These are phyloP conservation scores for Thalpophila matura DNA, from an alignment of 2,888 invertebrate genomes.

Conservation along the genomic window DNA sequence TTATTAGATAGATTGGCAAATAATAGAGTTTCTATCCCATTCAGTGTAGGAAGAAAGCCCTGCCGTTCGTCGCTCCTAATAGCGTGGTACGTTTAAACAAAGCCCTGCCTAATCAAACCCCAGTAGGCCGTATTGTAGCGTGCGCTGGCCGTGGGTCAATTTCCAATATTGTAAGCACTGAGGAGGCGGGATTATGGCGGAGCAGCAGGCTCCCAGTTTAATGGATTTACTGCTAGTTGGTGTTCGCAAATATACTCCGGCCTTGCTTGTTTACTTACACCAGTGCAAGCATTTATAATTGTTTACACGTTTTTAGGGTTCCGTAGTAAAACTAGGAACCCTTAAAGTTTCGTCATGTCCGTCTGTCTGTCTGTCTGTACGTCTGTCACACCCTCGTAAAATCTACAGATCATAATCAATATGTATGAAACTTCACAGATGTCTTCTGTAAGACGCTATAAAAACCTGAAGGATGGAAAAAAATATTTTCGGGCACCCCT, in stretches of 20 bases:
- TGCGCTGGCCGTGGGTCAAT: constrained; percentile 50
- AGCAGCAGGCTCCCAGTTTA: constrained; percentile 70
- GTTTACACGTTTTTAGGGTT: constrained; percentile 9
- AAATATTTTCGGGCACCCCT: too few relatives aligned
- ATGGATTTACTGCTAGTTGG: constrained; percentile 75
- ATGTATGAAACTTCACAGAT: too few relatives aligned
- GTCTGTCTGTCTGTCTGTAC: too few relatives aligned
- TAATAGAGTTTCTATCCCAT: constrained; percentile 18
- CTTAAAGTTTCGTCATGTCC: too few relatives aligned
- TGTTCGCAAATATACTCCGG: constrained; percentile 64
- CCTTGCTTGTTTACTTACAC: constrained; percentile 58
- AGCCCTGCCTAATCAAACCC: constrained; percentile 60
- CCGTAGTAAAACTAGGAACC: too few relatives aligned
- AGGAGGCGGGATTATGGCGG: constrained; percentile 71
- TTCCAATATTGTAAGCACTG: constrained; percentile 62
- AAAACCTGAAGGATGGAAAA: too few relatives aligned
- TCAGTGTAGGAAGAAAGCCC: constrained; percentile 17
- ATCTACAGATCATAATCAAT: too few relatives aligned
- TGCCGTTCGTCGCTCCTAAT: constrained; percentile 16
- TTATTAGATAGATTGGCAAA: constrained; percentile 20
- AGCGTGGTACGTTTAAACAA: constrained; percentile 50
- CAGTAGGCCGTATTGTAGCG: constrained; percentile 43
- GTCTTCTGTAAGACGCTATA: too few relatives aligned
- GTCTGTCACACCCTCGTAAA: too few relatives aligned
- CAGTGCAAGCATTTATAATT: constrained; percentile 24